A percentile compares a stretch with the other conserved stretches of the same genome.
phyloP scores from a whole-genome alignment of 92 coral and sea anemone species.

The Epizoanthus ramosus region DNA sequence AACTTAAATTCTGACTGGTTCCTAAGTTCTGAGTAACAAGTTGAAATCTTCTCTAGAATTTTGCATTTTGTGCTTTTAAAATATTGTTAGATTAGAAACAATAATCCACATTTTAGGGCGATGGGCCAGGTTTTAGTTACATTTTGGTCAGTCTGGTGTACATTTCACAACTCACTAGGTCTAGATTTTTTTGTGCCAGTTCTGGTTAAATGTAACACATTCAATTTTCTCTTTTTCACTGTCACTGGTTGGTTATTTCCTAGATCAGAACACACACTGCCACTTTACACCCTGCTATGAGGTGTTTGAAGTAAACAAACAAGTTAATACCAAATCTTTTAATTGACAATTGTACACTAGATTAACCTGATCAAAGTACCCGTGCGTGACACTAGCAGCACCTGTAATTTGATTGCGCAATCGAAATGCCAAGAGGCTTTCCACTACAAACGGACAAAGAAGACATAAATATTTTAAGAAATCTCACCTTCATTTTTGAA shows the following conservation, averaged over 20 bases:
- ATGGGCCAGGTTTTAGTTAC: no score
- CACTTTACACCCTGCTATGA: background rate
- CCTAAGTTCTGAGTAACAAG: no score
- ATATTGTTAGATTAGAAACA: no score
- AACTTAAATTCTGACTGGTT: no score
- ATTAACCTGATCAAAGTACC: constrained; percentile 21
- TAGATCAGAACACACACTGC: background rate
- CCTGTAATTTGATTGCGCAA: constrained; percentile 35
- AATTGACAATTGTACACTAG: background rate
- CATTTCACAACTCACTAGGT: no score
- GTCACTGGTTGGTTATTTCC: background rate
- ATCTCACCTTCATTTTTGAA: constrained; percentile 87
- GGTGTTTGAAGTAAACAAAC: background rate
- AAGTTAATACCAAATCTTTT: background rate
- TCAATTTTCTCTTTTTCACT: background rate
- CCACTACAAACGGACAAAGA: constrained; percentile 12
- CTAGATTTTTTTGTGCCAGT: no score
- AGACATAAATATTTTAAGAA: constrained; percentile 19
- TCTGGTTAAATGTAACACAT: background rate
- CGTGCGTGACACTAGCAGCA: constrained; percentile 23
- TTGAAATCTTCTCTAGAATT: no score
- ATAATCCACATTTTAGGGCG: no score
- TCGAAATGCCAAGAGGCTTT: constrained; percentile 5
- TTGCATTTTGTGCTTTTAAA: no score
- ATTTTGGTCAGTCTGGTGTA: no score